phyloP scores from a whole-genome alignment of 2,888 invertebrate species.

The Leptarthrus brevirostris region DNA sequence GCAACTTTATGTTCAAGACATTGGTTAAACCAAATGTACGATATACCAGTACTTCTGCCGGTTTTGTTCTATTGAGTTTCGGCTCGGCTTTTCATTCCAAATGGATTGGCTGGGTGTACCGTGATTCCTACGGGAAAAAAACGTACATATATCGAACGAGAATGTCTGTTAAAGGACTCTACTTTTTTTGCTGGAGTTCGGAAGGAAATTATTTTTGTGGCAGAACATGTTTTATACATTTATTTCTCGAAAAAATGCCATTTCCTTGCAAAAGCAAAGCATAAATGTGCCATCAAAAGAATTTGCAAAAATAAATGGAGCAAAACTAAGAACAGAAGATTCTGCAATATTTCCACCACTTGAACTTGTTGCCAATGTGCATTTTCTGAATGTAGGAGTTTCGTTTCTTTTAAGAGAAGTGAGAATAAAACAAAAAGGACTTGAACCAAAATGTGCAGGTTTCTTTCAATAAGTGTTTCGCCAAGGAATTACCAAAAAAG shows the following conservation, averaged over 20 bases:
- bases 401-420: background rate
- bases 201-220: conserved; percentile 1
- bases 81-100: background rate
- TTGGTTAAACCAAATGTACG: background rate
- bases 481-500: too few relatives aligned
- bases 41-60: background rate
- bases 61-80: background rate
- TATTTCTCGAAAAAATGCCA: background rate
- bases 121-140: background rate
- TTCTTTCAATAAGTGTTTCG: too few relatives aligned
- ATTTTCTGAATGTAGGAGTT: background rate
- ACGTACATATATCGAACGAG: background rate
- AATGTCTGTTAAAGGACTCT: background rate
- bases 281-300: background rate
- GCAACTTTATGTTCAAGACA: background rate
- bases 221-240: conserved; percentile 1
- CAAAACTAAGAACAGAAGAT: background rate
- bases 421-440: too few relatives aligned
- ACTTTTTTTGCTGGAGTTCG: background rate
- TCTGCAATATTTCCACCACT: background rate
- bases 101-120: background rate
- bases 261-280: background rate
- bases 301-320: background rate
- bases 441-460: too few relatives aligned
- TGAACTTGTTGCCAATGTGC: background rate